A percentile compares a stretch with the other conserved stretches of the same genome.
These are phyloP conservation scores for Spongia lamella DNA, from an alignment of 37 sponge, comb jelly and placozoan species.

Conservation along the genomic window DNA sequence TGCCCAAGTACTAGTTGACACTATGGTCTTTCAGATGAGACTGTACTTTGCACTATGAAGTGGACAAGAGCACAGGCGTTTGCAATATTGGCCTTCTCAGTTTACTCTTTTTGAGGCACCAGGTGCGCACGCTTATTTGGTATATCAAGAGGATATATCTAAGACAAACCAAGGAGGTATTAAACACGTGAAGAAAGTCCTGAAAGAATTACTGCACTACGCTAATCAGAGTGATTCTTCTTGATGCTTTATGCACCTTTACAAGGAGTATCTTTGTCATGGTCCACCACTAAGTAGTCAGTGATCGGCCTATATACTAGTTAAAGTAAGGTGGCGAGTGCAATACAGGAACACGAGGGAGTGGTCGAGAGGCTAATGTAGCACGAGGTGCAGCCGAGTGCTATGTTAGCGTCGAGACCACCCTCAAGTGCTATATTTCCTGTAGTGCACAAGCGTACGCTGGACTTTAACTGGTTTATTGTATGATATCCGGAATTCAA, in stretches of 20 bases:
- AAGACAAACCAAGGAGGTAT: slow-evolving; percentile 45
- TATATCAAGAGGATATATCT: slow-evolving; percentile 35
- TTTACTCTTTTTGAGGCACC: slow-evolving; percentile 16
- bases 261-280: slow-evolving; percentile 4
- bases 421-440: no score
- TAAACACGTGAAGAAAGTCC: neutral
- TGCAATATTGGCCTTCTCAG: slow-evolving; percentile 11
- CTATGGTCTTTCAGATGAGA: slow-evolving; percentile 23
- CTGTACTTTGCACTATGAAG: slow-evolving; percentile 29
- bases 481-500: no score
- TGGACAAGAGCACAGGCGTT: slow-evolving; percentile 23
- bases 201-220: slow-evolving; percentile 28
- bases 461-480: no score
- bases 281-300: no score
- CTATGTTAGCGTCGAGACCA: no score
- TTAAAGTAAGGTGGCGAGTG: no score
- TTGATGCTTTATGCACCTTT: slow-evolving; percentile 3
- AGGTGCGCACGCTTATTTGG: neutral
- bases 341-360: no score
- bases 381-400: no score
- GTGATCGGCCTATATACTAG: no score
- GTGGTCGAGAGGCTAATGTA: no score
- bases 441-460: no score
- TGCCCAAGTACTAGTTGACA: slow-evolving; percentile 16
- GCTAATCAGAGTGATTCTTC: slow-evolving; percentile 10